Conservation (phyloP, 2,113 vertebrate genomes). For the Urocitellus parryii region DNA sequence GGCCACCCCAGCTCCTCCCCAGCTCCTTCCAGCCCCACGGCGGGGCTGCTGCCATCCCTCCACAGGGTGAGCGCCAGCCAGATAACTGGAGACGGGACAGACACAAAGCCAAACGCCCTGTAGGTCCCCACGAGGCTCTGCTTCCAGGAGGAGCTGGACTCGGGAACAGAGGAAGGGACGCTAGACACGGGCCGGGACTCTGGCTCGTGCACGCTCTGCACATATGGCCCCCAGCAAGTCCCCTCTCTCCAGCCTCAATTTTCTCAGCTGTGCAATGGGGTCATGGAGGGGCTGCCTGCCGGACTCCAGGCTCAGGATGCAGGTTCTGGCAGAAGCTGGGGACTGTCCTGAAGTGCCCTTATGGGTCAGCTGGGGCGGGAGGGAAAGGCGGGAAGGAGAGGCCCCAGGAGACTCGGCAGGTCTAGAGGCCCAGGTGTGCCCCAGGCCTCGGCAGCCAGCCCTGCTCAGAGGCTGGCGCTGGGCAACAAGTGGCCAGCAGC, state of each 20-base stretch:
- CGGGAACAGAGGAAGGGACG: background rate
- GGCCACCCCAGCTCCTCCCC: background rate
- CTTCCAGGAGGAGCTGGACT: background rate
- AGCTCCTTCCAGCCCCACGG: rapidly evolving
- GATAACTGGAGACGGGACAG: background rate
- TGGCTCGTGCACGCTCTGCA: background rate
- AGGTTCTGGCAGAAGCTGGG: background rate
- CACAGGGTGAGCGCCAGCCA: rapidly evolving
- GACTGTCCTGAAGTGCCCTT: no score
- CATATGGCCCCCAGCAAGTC: background rate
- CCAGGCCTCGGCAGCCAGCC: background rate
- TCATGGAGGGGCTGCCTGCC: no score
- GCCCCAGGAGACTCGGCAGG: background rate
- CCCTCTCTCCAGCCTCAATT: background rate
- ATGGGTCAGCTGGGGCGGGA: background rate
- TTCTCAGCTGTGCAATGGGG: background rate
- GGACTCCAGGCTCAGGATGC: background rate
- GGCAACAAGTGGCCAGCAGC: background rate
- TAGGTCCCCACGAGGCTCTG: background rate
- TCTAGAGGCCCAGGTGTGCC: background rate
- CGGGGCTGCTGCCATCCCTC: background rate
- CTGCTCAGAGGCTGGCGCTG: background rate
- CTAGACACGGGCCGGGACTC: background rate
- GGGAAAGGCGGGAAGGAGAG: background rate
- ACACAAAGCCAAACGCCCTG: rapidly evolving